Evolutionary conservation across 2,888 invertebrate species (phyloP).

Genomic region (Eupeodes latifasciatus): DNA sequence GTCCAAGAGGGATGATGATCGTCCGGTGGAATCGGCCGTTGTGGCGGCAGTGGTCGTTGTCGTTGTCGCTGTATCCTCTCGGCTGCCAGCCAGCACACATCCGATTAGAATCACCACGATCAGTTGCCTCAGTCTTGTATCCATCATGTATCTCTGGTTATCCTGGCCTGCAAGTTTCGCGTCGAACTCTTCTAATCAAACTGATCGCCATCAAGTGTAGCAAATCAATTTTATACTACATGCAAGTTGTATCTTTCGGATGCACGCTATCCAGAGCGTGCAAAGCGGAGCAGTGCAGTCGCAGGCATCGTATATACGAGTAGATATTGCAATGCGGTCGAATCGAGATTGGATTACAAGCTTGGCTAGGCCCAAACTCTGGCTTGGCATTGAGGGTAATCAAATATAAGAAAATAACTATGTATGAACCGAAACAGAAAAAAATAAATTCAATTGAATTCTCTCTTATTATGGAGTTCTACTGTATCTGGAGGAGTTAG

Average conservation of each 20-base stretch:
- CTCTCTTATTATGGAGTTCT: conserved; percentile 22
- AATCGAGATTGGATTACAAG: conserved; percentile 68
- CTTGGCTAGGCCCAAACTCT: conserved; percentile 63
- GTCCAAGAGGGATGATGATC: conserved; percentile 77
- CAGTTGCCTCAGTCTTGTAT: conserved; percentile 78
- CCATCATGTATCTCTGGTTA: conserved; percentile 75
- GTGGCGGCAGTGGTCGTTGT: background rate
- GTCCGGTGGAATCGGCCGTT: conserved; percentile 16
- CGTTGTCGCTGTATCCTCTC: conserved; percentile 27
- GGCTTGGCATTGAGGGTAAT: conserved; percentile 63
- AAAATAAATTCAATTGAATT: conserved; percentile 64
- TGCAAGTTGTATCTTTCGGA: conserved; percentile 80
- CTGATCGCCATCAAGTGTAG: conserved; percentile 76
- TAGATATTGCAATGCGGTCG: conserved; percentile 58
- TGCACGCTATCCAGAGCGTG: conserved; percentile 73
- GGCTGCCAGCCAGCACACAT: conserved; percentile 23
- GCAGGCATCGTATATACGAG: conserved; percentile 31
- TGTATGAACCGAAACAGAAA: background rate
- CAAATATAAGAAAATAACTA: conserved; percentile 63
- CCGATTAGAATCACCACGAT: conserved; percentile 60
- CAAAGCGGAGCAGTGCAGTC: conserved; percentile 64
- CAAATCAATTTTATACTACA: conserved; percentile 78
- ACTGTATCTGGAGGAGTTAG: background rate
- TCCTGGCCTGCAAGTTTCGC: conserved; percentile 47
- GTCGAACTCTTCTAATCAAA: conserved; percentile 68